Evolutionary conservation across 2,888 invertebrate species (phyloP).

Genomic region (Morinoia aosen): DNA sequence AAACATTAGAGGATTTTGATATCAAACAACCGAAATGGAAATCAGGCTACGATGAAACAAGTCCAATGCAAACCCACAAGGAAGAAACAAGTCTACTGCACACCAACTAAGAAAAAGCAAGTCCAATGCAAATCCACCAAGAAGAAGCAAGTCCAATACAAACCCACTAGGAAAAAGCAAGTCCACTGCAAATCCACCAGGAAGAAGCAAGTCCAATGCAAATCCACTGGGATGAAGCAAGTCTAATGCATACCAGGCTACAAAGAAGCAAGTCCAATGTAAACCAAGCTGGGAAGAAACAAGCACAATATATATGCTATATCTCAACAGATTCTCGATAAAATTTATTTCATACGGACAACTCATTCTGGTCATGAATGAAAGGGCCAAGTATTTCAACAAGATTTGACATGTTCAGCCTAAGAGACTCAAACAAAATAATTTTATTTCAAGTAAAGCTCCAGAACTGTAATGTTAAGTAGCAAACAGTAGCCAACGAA

Average conservation of each 20-base stretch:
- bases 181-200: too few relatives aligned
- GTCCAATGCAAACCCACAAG: too few relatives aligned
- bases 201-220: not conserved
- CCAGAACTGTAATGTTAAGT: not conserved
- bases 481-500: too few relatives aligned
- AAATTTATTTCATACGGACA: not conserved
- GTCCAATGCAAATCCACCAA: too few relatives aligned
- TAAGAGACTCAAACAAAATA: not conserved
- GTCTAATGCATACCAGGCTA: not conserved
- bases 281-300: too few relatives aligned
- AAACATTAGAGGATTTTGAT: not conserved
- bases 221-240: not conserved
- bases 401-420: not conserved
- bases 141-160: too few relatives aligned
- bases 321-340: not conserved
- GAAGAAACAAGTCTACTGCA: too few relatives aligned
- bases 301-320: not conserved
- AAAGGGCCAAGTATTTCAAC: not conserved
- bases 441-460: not conserved
- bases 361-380: not conserved
- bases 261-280: too few relatives aligned
- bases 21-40: too few relatives aligned
- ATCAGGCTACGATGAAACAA: too few relatives aligned
- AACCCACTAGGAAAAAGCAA: not conserved
- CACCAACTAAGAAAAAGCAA: too few relatives aligned